Conservation (phyloP, 2,888 invertebrate genomes). For the Lagria hirta region DNA sequence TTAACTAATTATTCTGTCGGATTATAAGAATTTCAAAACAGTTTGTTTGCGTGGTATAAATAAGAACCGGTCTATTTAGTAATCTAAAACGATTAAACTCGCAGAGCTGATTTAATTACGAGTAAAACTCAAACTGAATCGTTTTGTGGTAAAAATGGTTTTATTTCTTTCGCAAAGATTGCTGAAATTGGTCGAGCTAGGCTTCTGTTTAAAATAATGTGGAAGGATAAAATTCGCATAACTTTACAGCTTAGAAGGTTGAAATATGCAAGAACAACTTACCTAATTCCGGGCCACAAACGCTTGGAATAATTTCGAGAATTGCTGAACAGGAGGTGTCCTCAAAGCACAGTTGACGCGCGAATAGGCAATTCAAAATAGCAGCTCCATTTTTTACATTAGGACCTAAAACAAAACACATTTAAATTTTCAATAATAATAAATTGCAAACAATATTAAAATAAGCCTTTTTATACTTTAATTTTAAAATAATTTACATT, state of each 20-base stretch:
- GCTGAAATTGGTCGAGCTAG: slow-evolving; percentile 2
- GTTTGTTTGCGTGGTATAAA: too few species aligned
- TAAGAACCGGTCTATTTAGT: too few species aligned
- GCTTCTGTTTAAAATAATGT: slow-evolving; percentile 14
- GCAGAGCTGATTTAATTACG: slow-evolving; percentile 17
- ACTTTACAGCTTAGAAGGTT: slow-evolving; percentile 15
- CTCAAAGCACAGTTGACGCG: slow-evolving; percentile 86
- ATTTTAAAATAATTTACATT: neutral
- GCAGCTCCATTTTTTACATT: slow-evolving; percentile 77
- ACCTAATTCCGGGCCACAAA: slow-evolving; percentile 91
- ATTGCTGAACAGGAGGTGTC: slow-evolving; percentile 89
- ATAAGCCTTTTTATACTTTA: too few species aligned
- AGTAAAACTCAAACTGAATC: slow-evolving; percentile 18
- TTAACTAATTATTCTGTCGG: too few species aligned
- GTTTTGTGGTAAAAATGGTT: slow-evolving; percentile 17
- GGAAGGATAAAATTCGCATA: slow-evolving; percentile 21
- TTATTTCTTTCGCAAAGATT: slow-evolving; percentile 14
- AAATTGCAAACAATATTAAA: too few species aligned
- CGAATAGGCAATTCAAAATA: slow-evolving; percentile 85
- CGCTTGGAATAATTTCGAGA: slow-evolving; percentile 86
- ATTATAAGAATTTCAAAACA: too few species aligned
- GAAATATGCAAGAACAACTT: slow-evolving; percentile 52
- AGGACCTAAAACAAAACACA: slow-evolving; percentile 70
- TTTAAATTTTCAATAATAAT: too few species aligned
- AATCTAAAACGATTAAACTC: too few species aligned